A percentile compares a stretch with the other conserved stretches of the same genome.
Conservation (phyloP, 2,113 vertebrate species). For the Furnarius figulus region DNA sequence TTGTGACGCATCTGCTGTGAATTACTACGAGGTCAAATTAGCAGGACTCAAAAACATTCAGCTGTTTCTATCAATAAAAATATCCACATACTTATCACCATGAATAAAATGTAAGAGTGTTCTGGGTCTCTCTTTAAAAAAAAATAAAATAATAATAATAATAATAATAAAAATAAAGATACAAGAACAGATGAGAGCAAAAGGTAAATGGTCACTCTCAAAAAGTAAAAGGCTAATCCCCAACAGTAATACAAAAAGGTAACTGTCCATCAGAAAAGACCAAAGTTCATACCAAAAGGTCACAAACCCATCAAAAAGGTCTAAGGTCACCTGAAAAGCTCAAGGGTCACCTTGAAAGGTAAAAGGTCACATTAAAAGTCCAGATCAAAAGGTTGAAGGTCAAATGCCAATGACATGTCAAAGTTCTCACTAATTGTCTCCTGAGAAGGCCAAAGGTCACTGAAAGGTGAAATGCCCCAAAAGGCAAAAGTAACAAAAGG, state of each 20-base stretch:
- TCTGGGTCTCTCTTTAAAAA: too few species aligned
- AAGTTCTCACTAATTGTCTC: neutral
- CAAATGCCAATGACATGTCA: neutral
- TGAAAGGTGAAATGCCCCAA: neutral
- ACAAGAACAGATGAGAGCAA: neutral
- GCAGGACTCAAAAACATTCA: neutral
- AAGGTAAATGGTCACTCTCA: neutral
- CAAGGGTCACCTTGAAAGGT: neutral
- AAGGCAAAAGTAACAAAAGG: neutral
- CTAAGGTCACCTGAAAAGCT: neutral
- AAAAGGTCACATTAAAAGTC: neutral
- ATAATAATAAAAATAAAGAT: neutral
- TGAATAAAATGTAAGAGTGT: neutral
- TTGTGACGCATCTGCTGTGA: neutral
- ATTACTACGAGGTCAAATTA: neutral
- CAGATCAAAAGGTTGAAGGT: neutral
- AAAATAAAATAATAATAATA: neutral
- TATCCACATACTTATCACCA: neutral
- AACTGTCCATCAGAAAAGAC: neutral
- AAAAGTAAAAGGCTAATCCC: neutral
- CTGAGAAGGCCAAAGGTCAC: neutral
- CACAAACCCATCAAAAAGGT: neutral
- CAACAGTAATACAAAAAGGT: neutral
- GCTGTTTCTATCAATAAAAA: neutral
- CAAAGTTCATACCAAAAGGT: neutral